phyloP scores from a whole-genome alignment of 92 coral and sea anemone genomes.

The Porites cylindrica region DNA sequence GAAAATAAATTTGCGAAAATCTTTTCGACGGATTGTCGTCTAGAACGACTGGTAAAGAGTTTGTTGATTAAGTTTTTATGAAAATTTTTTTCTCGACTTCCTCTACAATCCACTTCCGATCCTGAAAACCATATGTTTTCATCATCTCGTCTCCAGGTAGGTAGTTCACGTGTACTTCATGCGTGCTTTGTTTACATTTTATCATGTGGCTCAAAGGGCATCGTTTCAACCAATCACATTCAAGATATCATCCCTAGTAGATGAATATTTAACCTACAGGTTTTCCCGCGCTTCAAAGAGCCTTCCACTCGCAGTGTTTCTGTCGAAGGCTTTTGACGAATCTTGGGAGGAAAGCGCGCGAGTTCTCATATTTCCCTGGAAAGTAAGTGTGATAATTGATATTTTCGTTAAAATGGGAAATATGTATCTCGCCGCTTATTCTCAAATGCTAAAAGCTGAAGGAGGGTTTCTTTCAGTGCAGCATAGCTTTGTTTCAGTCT shows the following conservation, averaged over 20 bases:
- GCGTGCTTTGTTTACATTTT: conserved; percentile 9
- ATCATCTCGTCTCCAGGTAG: neutral
- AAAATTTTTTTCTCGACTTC: neutral
- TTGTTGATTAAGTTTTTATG: neutral
- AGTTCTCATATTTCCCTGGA: conserved; percentile 8
- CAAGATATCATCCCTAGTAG: neutral
- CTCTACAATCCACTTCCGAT: neutral
- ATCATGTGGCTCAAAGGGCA: conserved; percentile 10
- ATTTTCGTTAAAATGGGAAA: neutral
- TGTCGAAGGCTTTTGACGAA: neutral
- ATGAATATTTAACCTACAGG: conserved; percentile 29
- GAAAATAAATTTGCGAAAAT: neutral
- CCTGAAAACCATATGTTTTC: neutral
- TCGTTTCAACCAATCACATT: conserved; percentile 23
- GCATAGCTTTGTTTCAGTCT: neutral
- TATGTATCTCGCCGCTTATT: too few species aligned
- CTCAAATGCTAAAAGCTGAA: too few species aligned
- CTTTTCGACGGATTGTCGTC: neutral
- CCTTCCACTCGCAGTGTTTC: neutral
- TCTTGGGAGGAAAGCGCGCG: neutral
- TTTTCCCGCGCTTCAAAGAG: conserved; percentile 35
- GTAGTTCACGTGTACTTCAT: conserved; percentile 30
- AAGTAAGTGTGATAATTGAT: neutral
- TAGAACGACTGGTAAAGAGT: neutral
- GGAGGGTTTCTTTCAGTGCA: too few species aligned